These are phyloP conservation scores for Solenodon paradoxus DNA, from an alignment of 2,113 vertebrate species.

Conservation along the genomic window DNA sequence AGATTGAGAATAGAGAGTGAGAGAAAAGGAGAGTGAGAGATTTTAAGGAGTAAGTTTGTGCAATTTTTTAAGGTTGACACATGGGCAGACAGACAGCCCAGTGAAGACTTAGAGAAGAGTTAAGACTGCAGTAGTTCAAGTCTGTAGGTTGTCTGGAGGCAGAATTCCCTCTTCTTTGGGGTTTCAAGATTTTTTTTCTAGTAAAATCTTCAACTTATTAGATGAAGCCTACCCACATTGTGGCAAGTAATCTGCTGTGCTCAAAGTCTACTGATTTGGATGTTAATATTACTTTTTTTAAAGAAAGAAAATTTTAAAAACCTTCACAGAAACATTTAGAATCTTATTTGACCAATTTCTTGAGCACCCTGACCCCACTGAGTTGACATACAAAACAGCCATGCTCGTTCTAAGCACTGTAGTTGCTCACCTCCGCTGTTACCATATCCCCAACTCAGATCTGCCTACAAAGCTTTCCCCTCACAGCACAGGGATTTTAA, in stretches of 20 bases:
- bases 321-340: background rate
- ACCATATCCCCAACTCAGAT: rapidly evolving
- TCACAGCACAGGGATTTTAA: background rate
- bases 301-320: too few species aligned
- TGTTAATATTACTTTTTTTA: too few species aligned
- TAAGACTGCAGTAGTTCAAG: too few species aligned
- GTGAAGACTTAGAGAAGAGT: background rate
- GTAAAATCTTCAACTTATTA: background rate
- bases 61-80: rapidly evolving
- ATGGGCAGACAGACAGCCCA: rapidly evolving
- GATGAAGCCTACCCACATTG: background rate
- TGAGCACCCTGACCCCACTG: too few species aligned
- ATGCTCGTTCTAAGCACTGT: rapidly evolving
- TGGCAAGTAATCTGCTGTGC: background rate
- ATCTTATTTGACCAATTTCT: background rate
- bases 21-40: too few species aligned
- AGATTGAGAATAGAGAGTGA: background rate
- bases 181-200: background rate
- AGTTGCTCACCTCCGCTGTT: rapidly evolving
- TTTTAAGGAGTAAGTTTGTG: background rate
- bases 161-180: background rate
- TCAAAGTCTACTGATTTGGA: background rate
- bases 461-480: background rate
- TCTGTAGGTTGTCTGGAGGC: rapidly evolving
- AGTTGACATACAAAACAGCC: rapidly evolving